Conservation (phyloP, 2,113 vertebrate species). For the Epinephelus lanceolatus region DNA sequence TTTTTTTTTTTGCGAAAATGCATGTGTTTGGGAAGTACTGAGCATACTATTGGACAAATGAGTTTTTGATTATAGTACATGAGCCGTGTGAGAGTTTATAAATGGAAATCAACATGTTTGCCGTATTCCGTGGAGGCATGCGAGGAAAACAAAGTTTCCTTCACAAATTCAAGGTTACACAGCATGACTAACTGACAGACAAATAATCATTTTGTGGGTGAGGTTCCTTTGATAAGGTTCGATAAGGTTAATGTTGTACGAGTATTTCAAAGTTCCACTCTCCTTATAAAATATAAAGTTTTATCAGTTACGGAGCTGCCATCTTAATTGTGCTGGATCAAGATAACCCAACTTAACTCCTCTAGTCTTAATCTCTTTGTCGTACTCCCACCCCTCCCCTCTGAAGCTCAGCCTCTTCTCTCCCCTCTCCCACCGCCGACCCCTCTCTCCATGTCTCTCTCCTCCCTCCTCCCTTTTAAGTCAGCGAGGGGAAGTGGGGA, state of each 20-base stretch:
- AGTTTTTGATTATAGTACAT: too few species aligned
- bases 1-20: too few species aligned
- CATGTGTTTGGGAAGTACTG: too few species aligned
- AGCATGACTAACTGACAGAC: too few species aligned
- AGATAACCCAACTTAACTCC: conserved; percentile 34
- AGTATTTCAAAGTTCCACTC: not conserved
- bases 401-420: conserved; percentile 47
- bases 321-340: conserved; percentile 49
- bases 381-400: conserved; percentile 23
- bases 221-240: not conserved
- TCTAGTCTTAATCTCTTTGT: conserved; percentile 34
- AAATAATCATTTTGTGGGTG: too few species aligned
- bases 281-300: conserved; percentile 12
- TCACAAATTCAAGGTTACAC: too few species aligned
- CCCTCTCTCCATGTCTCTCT: conserved; percentile 60
- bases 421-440: conserved; percentile 1
- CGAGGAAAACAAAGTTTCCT: too few species aligned
- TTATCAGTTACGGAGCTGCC: conserved; percentile 25
- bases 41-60: too few species aligned
- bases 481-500: conserved; percentile 87
- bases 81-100: too few species aligned
- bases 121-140: too few species aligned
- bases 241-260: not conserved
- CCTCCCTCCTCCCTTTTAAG: conserved; percentile 80
- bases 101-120: too few species aligned